Evolutionary conservation across 64 coral and sea anemone species (phyloP).

Genomic region (Montipora efflorescens): DNA sequence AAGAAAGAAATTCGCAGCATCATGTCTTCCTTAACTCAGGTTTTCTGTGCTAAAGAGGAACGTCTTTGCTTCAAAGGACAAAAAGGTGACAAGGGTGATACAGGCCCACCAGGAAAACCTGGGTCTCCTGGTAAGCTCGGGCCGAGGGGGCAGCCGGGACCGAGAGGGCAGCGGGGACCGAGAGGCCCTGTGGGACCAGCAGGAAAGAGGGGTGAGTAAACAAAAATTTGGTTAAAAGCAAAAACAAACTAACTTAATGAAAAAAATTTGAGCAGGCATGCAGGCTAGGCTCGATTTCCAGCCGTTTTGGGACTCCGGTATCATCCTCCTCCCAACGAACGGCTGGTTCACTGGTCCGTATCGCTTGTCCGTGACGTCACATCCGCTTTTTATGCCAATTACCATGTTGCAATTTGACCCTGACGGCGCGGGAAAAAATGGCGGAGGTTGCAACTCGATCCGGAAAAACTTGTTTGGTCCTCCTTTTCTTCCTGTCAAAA

Average conservation of each 20-base stretch:
- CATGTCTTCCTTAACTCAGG: conserved; percentile 15
- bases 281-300: neutral
- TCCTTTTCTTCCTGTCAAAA: no score
- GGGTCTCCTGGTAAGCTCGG: neutral
- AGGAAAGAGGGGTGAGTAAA: conserved; percentile 19
- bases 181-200: neutral
- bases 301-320: no score
- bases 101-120: neutral
- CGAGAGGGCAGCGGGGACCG: neutral
- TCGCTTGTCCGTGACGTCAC: neutral
- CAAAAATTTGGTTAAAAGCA: neutral
- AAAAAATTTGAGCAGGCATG: neutral
- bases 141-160: neutral
- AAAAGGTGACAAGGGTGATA: conserved; percentile 30
- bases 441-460: no score
- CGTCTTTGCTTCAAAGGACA: conserved; percentile 51
- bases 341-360: no score
- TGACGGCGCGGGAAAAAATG: no score
- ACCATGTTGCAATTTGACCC: no score
- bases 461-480: no score
- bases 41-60: conserved; percentile 42
- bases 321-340: no score
- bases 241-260: neutral
- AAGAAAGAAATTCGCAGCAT: conserved; percentile 37
- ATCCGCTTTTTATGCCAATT: neutral